Base-by-base conservation (phyloP, 2,888 invertebrate genomes). In the Amblyteles armatorius region DNA sequence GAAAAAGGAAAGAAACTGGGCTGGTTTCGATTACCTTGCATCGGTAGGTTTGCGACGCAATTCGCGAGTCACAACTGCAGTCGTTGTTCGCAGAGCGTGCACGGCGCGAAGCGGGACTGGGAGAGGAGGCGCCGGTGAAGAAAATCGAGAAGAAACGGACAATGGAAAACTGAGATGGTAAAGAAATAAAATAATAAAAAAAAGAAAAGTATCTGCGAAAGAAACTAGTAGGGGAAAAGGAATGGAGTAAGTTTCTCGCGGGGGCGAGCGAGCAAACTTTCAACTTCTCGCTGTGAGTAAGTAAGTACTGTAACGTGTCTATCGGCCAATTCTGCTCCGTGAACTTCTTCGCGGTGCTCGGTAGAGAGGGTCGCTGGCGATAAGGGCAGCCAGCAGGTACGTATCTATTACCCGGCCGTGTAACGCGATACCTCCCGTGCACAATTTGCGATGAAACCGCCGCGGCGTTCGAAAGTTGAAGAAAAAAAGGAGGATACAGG, bases 351-450 rank as follows among this genome's bases (percentile, higher is more conserved):
- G 65, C 78, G 63, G 72, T 77, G 26, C 82, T 77, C 68, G 73
- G 36, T 71, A 36, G 69, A 71, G 19, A 63, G 33, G 63, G 33
- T n/a, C 29, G 52, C 67, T 44, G 22, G 67, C 74, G 85, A 85
- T 85, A 85, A 82, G 85, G 72, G 82, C 79, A 79, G 79, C 79
- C 79, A 76, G 85, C 85, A 82, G 85, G 85, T 85, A 85, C 82
- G 82, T 79, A 82, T 85, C 85, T 85, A 85, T 85, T 85, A 85
- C 82, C 79, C 67, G 65, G 76, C 33, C 74, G 74, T 63, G 76
- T 82, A 84, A 84, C 82, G 55, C 82, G 79, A 85, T 85, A 50
- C 57, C 76, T 60, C 60, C 65, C 76, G 71, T 71, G 50, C 84
- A 48, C n/a, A 76, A 48, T 72, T 76, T 71, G 76, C 85, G 67